phyloP scores from a whole-genome alignment of 2,113 vertebrate genomes.

The Rhombomys opimus region DNA sequence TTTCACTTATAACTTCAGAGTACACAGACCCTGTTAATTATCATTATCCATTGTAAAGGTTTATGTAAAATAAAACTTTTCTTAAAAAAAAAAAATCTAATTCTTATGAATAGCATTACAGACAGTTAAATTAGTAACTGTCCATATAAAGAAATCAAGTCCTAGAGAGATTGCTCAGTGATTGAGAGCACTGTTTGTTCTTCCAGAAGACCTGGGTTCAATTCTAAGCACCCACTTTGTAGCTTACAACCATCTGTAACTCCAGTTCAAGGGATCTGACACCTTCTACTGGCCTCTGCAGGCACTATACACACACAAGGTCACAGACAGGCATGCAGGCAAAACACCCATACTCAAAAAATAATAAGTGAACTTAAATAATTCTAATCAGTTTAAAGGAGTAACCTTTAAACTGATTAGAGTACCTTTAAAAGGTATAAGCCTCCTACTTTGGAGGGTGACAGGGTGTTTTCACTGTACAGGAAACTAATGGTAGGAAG shows the following conservation, averaged over 20 bases:
- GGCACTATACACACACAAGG: neutral
- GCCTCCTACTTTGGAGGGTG: neutral
- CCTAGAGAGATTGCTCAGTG: neutral
- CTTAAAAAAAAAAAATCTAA: neutral
- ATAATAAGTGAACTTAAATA: neutral
- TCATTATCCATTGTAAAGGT: neutral
- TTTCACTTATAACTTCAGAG: neutral
- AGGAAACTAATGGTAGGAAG: neutral
- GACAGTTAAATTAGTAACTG: neutral
- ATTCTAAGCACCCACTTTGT: neutral
- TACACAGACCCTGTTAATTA: neutral
- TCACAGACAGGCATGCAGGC: neutral
- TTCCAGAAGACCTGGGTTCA: neutral
- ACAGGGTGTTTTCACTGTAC: neutral
- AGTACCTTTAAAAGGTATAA: neutral
- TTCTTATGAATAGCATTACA: neutral
- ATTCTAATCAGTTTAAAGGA: neutral
- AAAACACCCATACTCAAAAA: neutral
- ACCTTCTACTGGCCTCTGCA: neutral
- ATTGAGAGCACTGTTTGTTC: neutral
- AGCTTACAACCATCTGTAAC: neutral
- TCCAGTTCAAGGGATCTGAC: neutral
- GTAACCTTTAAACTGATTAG: too few species aligned
- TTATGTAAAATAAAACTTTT: constrained; percentile 14
- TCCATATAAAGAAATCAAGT: neutral